A percentile compares a stretch with the other conserved stretches of the same genome.
Conservation (phyloP, 2,888 invertebrate species). For the Gymnoscelis rufifasciata region DNA sequence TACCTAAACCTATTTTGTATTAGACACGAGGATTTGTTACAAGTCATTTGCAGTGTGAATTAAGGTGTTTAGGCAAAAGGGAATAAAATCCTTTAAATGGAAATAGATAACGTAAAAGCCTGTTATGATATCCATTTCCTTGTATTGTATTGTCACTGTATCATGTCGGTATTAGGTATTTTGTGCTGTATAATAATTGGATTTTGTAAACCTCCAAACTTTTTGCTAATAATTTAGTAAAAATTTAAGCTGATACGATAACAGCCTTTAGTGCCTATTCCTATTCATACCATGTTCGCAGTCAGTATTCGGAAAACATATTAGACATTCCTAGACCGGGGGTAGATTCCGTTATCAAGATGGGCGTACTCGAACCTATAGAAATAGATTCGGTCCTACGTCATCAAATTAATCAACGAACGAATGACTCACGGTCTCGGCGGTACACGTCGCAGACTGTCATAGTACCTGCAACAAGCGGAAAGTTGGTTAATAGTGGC, state of each 20-base stretch:
- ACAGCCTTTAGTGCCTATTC: no score
- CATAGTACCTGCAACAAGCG: constrained; percentile 71
- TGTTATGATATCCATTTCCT: not conserved
- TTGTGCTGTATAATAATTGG: no score
- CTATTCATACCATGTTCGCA: no score
- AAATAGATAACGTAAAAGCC: not conserved
- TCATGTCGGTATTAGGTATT: no score
- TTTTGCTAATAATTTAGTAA: no score
- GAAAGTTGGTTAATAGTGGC: constrained; percentile 40
- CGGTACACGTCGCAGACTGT: constrained; percentile 58
- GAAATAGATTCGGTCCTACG: constrained; percentile 14
- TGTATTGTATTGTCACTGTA: no score
- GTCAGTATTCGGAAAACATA: no score
- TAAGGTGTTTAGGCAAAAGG: not conserved
- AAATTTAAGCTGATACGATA: no score
- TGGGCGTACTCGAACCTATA: constrained; percentile 6
- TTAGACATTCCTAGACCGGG: not conserved
- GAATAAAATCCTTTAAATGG: not conserved
- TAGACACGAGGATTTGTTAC: no score
- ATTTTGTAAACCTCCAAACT: no score
- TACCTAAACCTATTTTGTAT: no score
- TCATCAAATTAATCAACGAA: constrained; percentile 39
- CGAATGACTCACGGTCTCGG: constrained; percentile 65
- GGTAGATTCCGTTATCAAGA: not conserved
- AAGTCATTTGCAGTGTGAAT: no score